A percentile compares a stretch with the other conserved stretches of the same genome.
phyloP scores from a whole-genome alignment of 2,797 vertebrate species.

The Florisuga fusca region DNA sequence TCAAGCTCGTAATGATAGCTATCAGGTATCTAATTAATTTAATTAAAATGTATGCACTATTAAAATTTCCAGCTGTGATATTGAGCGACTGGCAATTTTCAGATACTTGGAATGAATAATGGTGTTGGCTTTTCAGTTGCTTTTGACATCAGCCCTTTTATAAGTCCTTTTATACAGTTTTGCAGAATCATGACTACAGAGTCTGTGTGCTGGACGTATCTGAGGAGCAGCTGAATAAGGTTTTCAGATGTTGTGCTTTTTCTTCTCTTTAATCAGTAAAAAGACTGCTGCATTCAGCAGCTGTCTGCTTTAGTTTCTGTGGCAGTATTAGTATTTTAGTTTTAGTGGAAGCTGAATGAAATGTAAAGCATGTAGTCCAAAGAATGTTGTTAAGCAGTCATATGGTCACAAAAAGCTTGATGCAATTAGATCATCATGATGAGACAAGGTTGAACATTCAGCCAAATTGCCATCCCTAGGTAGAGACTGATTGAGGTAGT shows the following conservation, averaged over 20 bases:
- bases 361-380: not conserved
- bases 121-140: constrained; percentile 1
- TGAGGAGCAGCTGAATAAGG: not conserved
- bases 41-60: not conserved
- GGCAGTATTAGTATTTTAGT: not conserved
- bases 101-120: not conserved
- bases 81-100: not conserved
- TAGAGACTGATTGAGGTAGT: not conserved
- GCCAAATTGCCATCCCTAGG: not conserved
- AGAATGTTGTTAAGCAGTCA: not conserved
- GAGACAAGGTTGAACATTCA: not conserved
- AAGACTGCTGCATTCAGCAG: not conserved
- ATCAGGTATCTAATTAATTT: constrained; percentile 13
- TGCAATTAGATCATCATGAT: not conserved
- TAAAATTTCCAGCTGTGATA: constrained; percentile 17
- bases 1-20: not conserved
- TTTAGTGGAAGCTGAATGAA: not conserved
- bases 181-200: rapidly evolving
- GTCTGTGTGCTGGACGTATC: not conserved
- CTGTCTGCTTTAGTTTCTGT: not conserved
- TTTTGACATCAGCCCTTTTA: not conserved
- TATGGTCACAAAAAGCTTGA: not conserved
- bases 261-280: not conserved
- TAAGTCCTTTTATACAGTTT: not conserved
- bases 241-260: constrained; percentile 2